A percentile compares a stretch with the other conserved stretches of the same genome.
Conservation (phyloP, 2,113 vertebrate species). For the Osmerus mordax region DNA sequence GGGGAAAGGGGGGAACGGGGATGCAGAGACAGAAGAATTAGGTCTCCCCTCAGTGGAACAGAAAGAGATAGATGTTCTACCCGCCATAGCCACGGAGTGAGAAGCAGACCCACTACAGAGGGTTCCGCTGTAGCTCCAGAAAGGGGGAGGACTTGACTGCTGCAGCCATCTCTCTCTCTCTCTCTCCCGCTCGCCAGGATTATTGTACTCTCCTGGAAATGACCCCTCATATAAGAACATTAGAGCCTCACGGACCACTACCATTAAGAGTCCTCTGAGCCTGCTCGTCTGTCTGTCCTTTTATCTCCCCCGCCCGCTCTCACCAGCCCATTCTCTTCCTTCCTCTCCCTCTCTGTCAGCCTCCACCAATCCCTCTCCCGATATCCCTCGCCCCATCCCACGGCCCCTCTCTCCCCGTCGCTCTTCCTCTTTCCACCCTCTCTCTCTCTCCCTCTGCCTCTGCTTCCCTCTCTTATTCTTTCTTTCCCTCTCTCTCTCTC, state of each 20-base stretch:
- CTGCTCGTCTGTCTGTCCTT: constrained; percentile 46
- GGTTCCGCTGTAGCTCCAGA: neutral
- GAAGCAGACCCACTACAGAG: neutral
- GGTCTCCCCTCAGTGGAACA: too few relatives aligned
- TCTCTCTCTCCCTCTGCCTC: constrained; percentile 35
- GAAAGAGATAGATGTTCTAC: too few relatives aligned
- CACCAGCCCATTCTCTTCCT: constrained; percentile 7
- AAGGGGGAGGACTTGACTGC: neutral
- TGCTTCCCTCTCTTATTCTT: constrained; percentile 41
- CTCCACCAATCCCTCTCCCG: constrained; percentile 31
- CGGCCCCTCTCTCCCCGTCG: constrained; percentile 28
- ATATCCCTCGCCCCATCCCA: constrained; percentile 26
- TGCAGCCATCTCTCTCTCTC: neutral
- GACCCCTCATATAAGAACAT: constrained; percentile 43
- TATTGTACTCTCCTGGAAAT: constrained; percentile 40
- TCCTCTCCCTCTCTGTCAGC: constrained; percentile 23
- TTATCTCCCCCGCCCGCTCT: constrained; percentile 14
- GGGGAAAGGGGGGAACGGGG: too few relatives aligned
- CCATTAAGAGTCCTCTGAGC: constrained; percentile 53
- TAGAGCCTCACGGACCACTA: constrained; percentile 44
- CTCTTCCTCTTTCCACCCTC: too few relatives aligned
- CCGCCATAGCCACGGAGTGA: too few relatives aligned
- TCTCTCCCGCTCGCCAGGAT: constrained; percentile 40
- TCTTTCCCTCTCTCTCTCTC: constrained; percentile 24
- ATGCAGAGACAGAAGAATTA: too few relatives aligned